These are phyloP conservation scores for Falcaria lacertinaria DNA, from an alignment of 2,888 invertebrate genomes.

Conservation along the genomic window DNA sequence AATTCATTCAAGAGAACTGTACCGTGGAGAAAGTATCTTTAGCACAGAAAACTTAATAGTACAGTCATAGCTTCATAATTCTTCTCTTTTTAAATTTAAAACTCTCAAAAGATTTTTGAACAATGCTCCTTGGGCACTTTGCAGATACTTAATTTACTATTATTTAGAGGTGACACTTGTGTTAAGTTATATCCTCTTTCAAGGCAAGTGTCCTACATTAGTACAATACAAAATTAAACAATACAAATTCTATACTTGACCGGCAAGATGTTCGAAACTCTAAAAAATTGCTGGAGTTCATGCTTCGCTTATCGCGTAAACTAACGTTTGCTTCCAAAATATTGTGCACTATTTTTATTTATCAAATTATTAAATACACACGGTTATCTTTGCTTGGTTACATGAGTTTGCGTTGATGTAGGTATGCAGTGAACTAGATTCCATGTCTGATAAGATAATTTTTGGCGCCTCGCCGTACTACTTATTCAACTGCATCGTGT, in stretches of 20 bases:
- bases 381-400: conserved; percentile 41
- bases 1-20: background rate
- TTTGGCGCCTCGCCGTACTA: conserved; percentile 55
- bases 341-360: conserved; percentile 34
- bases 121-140: background rate
- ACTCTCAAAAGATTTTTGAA: background rate
- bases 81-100: background rate
- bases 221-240: too few species aligned
- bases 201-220: background rate
- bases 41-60: too few species aligned
- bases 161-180: background rate
- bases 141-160: background rate
- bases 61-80: background rate
- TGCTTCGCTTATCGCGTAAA: conserved; percentile 34
- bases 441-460: conserved; percentile 53
- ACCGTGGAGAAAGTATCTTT: conserved; percentile 1
- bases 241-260: background rate
- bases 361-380: conserved; percentile 37
- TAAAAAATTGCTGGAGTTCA: background rate
- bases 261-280: background rate
- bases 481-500: conserved; percentile 24
- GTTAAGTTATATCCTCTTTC: background rate
- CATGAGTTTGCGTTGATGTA: conserved; percentile 39
- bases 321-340: conserved; percentile 28
- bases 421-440: conserved; percentile 52